Conservation (phyloP, 1,140 invertebrate genomes). For the Periplaneta americana region DNA sequence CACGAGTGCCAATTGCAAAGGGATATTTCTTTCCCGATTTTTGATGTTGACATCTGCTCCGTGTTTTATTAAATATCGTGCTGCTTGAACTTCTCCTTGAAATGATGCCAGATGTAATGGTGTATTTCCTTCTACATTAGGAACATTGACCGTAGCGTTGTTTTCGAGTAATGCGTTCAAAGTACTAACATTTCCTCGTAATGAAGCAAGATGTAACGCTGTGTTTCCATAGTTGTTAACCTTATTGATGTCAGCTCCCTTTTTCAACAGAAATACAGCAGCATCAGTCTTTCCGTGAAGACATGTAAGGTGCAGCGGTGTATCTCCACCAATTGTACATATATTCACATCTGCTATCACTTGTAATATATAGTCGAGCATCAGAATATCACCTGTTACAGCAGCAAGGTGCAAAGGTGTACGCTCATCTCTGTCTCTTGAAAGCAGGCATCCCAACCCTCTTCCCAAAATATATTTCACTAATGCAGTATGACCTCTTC, state of each 20-base stretch:
- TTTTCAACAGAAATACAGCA: constrained; percentile 57
- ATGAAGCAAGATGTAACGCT: constrained; percentile 39
- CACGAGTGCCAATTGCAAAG: not conserved
- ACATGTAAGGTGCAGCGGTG: constrained; percentile 66
- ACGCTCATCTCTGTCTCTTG: not conserved
- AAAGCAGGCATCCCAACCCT: not conserved
- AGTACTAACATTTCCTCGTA: constrained; percentile 29
- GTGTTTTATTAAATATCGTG: not conserved
- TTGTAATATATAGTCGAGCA: not conserved
- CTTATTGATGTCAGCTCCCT: constrained; percentile 59
- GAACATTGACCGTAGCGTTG: not conserved
- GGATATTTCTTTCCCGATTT: not conserved
- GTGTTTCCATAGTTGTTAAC: constrained; percentile 47
- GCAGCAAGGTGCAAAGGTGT: not conserved
- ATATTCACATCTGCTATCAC: constrained; percentile 17
- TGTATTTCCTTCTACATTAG: not conserved
- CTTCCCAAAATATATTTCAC: constrained; percentile 34
- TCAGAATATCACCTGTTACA: not conserved
- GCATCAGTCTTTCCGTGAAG: constrained; percentile 61
- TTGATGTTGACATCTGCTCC: not conserved
- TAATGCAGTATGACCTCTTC: constrained; percentile 2
- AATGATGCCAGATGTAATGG: not conserved
- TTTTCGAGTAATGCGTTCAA: not conserved
- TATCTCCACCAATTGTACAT: constrained; percentile 40
- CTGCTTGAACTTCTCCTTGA: not conserved